phyloP scores from a whole-genome alignment of 1,140 invertebrate species.

The Myzus persicae region DNA sequence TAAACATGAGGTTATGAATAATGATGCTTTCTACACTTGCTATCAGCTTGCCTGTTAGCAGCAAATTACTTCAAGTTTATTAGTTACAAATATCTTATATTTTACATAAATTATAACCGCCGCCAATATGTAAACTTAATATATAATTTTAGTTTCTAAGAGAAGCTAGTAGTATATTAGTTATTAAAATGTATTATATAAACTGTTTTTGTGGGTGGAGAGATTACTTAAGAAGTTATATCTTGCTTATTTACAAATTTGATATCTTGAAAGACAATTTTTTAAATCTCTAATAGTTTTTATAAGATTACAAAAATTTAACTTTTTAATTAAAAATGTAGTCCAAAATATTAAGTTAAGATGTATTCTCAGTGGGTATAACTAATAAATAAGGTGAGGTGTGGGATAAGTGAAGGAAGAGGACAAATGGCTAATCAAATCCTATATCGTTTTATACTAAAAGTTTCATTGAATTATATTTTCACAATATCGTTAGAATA shows the following conservation, averaged over 20 bases:
- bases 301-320: no score
- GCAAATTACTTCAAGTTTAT: conserved; percentile 4
- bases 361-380: no score
- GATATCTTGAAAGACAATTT: no score
- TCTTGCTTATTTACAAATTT: not conserved
- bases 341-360: no score
- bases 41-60: conserved; percentile 54
- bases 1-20: conserved; percentile 3
- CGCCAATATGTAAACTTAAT: not conserved
- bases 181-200: not conserved
- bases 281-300: no score
- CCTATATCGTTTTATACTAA: no score
- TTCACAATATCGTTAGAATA: no score
- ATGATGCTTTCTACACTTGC: conserved; percentile 45
- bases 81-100: not conserved
- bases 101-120: not conserved
- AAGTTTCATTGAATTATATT: no score
- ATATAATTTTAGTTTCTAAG: not conserved
- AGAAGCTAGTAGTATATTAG: not conserved
- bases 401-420: no score
- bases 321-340: no score
- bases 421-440: no score
- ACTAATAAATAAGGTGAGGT: no score
- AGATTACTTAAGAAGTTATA: not conserved
- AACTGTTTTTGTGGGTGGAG: not conserved